Percentiles rank a stretch among this genome's conserved stretches.
phyloP scores from a whole-genome alignment of 2,113 vertebrate genomes.

The Geococcyx californianus region DNA sequence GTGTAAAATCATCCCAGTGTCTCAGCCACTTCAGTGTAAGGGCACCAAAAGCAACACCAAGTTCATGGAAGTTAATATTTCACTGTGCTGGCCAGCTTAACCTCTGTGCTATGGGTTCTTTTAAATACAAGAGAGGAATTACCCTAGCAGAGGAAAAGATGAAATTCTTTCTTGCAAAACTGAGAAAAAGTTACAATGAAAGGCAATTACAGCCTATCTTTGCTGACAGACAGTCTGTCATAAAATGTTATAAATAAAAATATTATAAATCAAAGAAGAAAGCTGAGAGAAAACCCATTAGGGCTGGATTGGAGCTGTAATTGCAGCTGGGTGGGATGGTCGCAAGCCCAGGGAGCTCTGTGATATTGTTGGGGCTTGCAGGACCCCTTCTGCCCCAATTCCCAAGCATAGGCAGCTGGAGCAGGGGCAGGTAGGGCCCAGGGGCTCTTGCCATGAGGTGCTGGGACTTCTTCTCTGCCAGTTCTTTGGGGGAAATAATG shows the following conservation, averaged over 20 bases:
- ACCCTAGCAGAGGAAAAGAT: not conserved
- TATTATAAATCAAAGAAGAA: not conserved
- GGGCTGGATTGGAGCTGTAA: not conserved
- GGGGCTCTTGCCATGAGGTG: not conserved
- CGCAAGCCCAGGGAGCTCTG: not conserved
- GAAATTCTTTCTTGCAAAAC: not conserved
- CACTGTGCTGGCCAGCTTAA: not conserved
- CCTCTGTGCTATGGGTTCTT: not conserved
- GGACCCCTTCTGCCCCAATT: fast-evolving
- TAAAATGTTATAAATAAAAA: too few relatives aligned
- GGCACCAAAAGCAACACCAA: not conserved
- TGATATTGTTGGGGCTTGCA: not conserved
- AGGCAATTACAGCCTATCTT: not conserved
- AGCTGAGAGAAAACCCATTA: not conserved
- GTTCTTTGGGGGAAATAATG: not conserved
- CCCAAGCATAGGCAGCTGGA: not conserved
- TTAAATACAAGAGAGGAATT: not conserved
- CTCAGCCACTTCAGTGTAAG: not conserved
- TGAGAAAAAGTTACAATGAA: not conserved
- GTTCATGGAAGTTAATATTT: not conserved
- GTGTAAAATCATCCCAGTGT: not conserved
- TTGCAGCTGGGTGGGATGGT: not conserved
- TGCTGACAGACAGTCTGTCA: not conserved
- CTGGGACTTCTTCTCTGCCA: fast-evolving
- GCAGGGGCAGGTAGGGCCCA: not conserved